Evolutionary conservation across 2,113 vertebrate genomes (phyloP).

Genomic region (Tichodroma muraria): DNA sequence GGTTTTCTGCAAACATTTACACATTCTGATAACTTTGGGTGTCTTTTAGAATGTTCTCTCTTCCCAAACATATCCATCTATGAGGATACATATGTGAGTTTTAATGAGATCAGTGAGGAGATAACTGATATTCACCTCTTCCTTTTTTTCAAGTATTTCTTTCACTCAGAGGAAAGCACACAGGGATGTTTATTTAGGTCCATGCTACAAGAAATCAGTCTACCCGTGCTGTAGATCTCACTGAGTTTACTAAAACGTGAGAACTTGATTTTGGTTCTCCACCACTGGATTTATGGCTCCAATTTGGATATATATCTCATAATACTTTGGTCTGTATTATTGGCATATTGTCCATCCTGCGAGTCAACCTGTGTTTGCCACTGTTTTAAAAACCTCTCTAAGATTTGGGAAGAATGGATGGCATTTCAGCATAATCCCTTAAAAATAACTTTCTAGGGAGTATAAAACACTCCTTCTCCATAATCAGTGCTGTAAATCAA

Average conservation of each 20-base stretch:
- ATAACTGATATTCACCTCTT: background rate
- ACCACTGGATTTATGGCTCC: background rate
- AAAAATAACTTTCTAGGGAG: background rate
- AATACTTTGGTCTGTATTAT: background rate
- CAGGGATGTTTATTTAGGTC: background rate
- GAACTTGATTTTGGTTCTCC: background rate
- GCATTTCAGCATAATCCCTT: background rate
- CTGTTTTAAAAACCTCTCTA: background rate
- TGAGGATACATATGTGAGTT: background rate
- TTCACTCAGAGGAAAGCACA: background rate
- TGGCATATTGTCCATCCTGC: background rate
- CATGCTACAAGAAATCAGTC: background rate
- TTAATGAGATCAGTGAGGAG: background rate
- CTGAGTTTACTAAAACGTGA: background rate
- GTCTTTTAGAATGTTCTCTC: background rate
- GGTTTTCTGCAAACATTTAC: background rate
- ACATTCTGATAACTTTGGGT: background rate
- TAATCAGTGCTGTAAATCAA: background rate
- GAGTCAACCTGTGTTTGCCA: background rate
- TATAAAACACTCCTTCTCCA: background rate
- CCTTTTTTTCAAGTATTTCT: background rate
- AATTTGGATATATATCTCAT: background rate
- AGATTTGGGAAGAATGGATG: background rate
- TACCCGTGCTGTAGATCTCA: background rate
- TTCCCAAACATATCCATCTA: background rate